These are phyloP conservation scores for Ellobius talpinus DNA, from an alignment of 2,113 vertebrate species.

Conservation along the genomic window DNA sequence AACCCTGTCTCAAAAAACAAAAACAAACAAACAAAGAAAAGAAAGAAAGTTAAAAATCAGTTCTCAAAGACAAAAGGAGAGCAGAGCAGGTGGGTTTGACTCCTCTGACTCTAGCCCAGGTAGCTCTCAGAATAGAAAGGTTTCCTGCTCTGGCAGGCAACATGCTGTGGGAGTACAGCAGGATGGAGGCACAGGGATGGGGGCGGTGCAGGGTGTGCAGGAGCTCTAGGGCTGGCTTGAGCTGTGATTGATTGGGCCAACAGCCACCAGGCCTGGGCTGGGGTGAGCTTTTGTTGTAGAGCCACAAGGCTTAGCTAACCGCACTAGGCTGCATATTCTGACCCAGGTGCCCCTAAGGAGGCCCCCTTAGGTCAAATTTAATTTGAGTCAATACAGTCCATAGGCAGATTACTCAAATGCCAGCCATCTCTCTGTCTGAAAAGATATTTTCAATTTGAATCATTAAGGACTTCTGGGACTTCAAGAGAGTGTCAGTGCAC, in stretches of 20 bases:
- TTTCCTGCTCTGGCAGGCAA: background rate
- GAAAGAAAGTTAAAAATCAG: background rate
- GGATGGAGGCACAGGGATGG: background rate
- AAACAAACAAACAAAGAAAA: background rate
- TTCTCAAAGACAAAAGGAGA: background rate
- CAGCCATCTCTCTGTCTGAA: background rate
- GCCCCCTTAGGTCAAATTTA: background rate
- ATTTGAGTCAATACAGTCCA: background rate
- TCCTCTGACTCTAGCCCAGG: background rate
- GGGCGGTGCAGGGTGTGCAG: no score
- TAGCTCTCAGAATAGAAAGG: background rate
- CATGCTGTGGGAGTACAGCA: background rate
- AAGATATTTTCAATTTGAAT: background rate
- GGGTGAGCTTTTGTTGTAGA: background rate
- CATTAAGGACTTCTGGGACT: background rate
- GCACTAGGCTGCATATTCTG: background rate
- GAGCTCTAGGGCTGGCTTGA: background rate
- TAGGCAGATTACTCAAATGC: background rate
- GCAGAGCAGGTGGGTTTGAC: no score
- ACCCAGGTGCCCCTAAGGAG: background rate
- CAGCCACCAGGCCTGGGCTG: background rate
- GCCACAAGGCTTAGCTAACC: accelerated
- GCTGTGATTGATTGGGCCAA: background rate
- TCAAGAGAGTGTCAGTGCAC: background rate
- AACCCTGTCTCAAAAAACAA: no score